Evolutionary conservation across 2,113 vertebrate species (phyloP).

Genomic region (Embiotoca jacksoni): DNA sequence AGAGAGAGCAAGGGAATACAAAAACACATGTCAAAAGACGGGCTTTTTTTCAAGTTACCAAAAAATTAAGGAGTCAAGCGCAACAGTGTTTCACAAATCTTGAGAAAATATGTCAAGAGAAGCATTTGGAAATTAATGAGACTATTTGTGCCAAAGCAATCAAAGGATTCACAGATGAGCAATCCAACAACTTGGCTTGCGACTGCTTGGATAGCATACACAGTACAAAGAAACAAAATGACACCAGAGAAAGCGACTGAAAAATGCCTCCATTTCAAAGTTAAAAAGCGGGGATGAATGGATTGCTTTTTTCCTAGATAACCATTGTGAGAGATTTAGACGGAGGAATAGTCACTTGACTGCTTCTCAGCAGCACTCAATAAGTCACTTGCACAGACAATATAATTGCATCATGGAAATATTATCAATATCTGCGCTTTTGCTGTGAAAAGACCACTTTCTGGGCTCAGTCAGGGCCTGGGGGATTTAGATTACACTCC

Average conservation of each 20-base stretch:
- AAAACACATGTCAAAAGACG: constrained; percentile 16
- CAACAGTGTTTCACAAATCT: constrained; percentile 4
- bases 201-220: constrained; percentile 24
- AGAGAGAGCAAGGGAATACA: constrained; percentile 1
- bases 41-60: constrained; percentile 11
- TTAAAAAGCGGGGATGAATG: constrained; percentile 50
- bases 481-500: constrained; percentile 70
- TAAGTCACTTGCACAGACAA: constrained; percentile 65
- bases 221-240: constrained; percentile 52
- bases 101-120: constrained; percentile 42
- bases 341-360: constrained; percentile 56
- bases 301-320: constrained; percentile 53
- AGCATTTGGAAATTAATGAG: constrained; percentile 20
- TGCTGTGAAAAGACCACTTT: constrained; percentile 68
- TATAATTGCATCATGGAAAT: constrained; percentile 73
- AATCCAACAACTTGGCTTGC: constrained; percentile 39
- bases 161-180: constrained; percentile 43
- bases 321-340: constrained; percentile 56
- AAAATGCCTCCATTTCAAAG: constrained; percentile 57
- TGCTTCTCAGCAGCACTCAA: constrained; percentile 58
- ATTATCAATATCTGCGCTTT: constrained; percentile 68
- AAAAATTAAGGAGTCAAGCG: constrained; percentile 24
- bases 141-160: constrained; percentile 37
- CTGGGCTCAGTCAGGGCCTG: constrained; percentile 57
- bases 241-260: constrained; percentile 46